A percentile compares a stretch with the other conserved stretches of the same genome.
These are phyloP conservation scores for Rhyacichthys aspro DNA, from an alignment of 2,797 vertebrate species.

Conservation along the genomic window DNA sequence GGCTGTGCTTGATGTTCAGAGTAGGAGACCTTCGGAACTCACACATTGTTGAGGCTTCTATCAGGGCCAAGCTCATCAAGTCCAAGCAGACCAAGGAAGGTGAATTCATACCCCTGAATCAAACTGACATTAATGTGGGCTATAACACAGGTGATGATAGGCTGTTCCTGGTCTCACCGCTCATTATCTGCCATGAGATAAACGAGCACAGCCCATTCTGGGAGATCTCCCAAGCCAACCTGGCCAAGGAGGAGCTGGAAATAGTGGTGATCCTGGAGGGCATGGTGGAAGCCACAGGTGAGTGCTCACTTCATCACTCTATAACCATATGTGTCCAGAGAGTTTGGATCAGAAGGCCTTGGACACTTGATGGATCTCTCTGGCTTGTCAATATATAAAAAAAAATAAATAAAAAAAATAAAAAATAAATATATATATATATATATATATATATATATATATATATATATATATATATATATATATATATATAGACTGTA, in stretches of 20 bases:
- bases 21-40: slow-evolving; percentile 98
- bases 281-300: slow-evolving; percentile 99
- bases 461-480: too few relatives aligned
- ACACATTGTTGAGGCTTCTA: slow-evolving; percentile 98
- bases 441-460: too few relatives aligned
- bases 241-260: slow-evolving; percentile 93
- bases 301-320: slow-evolving; percentile 37
- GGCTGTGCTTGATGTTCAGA: slow-evolving; percentile 98
- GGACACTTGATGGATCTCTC: too few relatives aligned
- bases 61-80: slow-evolving; percentile 98
- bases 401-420: too few relatives aligned
- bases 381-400: too few relatives aligned
- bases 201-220: slow-evolving; percentile 98
- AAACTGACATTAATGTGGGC: slow-evolving; percentile 99
- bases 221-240: slow-evolving; percentile 93
- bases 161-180: slow-evolving; percentile 96
- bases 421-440: too few relatives aligned
- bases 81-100: slow-evolving; percentile 99
- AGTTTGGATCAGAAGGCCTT: too few relatives aligned
- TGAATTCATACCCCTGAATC: slow-evolving; percentile 98
- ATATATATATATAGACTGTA: too few relatives aligned
- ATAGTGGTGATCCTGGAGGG: slow-evolving; percentile 99
- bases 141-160: slow-evolving; percentile 98
- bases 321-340: too few relatives aligned
- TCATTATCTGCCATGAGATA: slow-evolving; percentile 99